Evolutionary conservation across 2,888 invertebrate species (phyloP), one percentile per base, ranked within the genome.

Genomic region (Galerucella calmariensis): DNA sequence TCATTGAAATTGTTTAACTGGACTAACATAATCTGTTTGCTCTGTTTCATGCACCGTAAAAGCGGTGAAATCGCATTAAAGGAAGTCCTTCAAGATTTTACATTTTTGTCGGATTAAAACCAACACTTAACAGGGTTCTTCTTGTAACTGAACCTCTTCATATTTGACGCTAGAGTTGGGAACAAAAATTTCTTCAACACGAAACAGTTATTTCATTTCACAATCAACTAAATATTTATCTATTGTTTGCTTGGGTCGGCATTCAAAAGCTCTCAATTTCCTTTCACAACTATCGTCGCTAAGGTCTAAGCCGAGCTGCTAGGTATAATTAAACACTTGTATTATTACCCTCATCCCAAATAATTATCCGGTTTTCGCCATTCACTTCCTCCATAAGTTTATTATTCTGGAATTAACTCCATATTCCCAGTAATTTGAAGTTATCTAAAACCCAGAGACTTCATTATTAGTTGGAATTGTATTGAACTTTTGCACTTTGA

Each of bases 311-410:
- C 51, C 51, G 51, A 51, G 51, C 51, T 51, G 5, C 51, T 51
- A 51, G 51, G 51, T 51, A 51, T 51, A 51, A 51, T 51, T 12
- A n/a, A 51, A 51, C n/a, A 51, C 51, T 51, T 51, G 51, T 51
- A 51, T 51, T 51, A 51, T 51, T 51, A 51, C 51, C 14, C n/a
- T 51, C 51, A 14, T 51, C n/a, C 51, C 51, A 51, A 51, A 51
- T 51, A 51, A 51, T 51, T 51, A 51, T 51, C 51, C 51, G 51
- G 51, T 51, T n/a, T 51, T 14, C 51, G 2, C 51, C 51, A 51
- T 51, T 51, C 14, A 51, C n/a, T 51, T 51, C 51, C 51, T 8
- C 51, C 51, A 51, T 51, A n/a, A 51, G 51, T 51, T 27, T 51
- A 51, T 51, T 51, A 51, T 51, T 51, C 51, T 51, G 51, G 51